Evolutionary conservation across 2,113 vertebrate species (phyloP).

Genomic region (Zeus faber): DNA sequence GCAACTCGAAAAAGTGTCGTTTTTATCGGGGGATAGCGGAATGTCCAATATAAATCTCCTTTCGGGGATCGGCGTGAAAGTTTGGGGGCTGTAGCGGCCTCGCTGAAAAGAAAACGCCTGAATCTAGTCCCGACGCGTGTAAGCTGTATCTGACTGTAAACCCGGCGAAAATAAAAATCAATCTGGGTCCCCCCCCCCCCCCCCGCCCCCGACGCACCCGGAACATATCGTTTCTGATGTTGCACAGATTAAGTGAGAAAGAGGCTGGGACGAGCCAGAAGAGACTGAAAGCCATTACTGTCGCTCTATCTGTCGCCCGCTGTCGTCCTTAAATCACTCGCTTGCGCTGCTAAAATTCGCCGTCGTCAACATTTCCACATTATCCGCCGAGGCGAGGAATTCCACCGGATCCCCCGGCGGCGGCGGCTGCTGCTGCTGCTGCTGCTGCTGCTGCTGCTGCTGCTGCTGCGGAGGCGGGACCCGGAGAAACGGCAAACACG

Average conservation of each 20-base stretch:
- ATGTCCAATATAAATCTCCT: no score
- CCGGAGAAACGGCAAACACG: slow-evolving; percentile 42
- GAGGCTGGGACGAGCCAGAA: slow-evolving; percentile 21
- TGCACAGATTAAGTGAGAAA: slow-evolving; percentile 29
- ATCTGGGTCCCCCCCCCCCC: no score
- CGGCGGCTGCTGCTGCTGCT: no score
- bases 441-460: no score
- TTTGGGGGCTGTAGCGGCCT: no score
- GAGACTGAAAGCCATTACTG: slow-evolving; percentile 49
- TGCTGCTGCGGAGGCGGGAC: slow-evolving; percentile 51
- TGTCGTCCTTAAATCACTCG: slow-evolving; percentile 65
- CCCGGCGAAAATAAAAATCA: slow-evolving; percentile 40
- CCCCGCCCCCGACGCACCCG: no score
- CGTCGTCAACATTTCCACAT: slow-evolving; percentile 71
- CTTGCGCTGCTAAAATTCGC: slow-evolving; percentile 60
- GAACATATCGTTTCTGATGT: no score
- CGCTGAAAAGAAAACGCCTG: slow-evolving; percentile 31
- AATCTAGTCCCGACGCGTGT: slow-evolving; percentile 43
- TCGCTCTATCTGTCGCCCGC: slow-evolving; percentile 43
- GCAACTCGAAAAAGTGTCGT: slow-evolving; percentile 15
- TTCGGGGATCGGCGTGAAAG: no score
- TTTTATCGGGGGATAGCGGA: slow-evolving; percentile 22
- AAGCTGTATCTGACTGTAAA: slow-evolving; percentile 50
- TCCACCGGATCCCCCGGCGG: slow-evolving; percentile 57
- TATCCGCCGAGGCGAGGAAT: slow-evolving; percentile 64